Evolutionary conservation across 1,140 invertebrate genomes (phyloP), one percentile per base, ranked within the genome.

Genomic region (Drosophila persimilis): DNA sequence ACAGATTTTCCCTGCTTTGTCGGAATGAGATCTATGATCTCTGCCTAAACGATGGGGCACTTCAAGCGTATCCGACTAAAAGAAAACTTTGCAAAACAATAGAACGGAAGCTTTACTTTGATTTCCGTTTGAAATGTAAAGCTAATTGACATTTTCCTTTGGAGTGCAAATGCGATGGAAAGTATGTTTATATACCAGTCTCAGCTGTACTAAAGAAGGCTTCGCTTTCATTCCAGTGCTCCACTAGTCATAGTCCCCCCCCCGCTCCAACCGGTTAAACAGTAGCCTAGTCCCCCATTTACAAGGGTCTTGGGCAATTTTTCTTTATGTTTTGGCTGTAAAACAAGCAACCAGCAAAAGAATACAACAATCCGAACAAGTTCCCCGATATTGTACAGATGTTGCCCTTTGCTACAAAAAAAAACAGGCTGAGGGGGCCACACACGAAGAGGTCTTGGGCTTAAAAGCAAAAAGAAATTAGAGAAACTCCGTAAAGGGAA

Each of bases 261-360:
- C 56, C 55, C 56, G 35, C 50, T 35, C 44, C 62, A 69, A 69
- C 65, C 65, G 62, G 65, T 69, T 69, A 9, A 69, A 69, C 65
- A 69, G 65, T 69, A 69, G 65, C 65, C 47, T 69, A 69, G 65
- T 51, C 47, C 20, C 22, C 56, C 65, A 67, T 67, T 67, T 67
- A 69, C 65, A 69, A 31, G 62, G 20, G 50, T 56, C 44, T 47
- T 26, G 55, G 24, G 39, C 63, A 67, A 39, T 67, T 43, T 24
- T 47, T 35, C 17, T 67, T 54, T 66, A 55, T 55, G 50, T 17
- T 13, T 67, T 39, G 24, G 65, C 66, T 66, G 62, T 67, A 53
- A 52, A 41, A 39, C 35, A 39, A 39, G 35, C 35, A 13, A 39
- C 35, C 13, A 0, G 35, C 35, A 66, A 53, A 26, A 55, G 13